Conservation (phyloP, 1,140 invertebrate species). For the Harpegnathos saltator region DNA sequence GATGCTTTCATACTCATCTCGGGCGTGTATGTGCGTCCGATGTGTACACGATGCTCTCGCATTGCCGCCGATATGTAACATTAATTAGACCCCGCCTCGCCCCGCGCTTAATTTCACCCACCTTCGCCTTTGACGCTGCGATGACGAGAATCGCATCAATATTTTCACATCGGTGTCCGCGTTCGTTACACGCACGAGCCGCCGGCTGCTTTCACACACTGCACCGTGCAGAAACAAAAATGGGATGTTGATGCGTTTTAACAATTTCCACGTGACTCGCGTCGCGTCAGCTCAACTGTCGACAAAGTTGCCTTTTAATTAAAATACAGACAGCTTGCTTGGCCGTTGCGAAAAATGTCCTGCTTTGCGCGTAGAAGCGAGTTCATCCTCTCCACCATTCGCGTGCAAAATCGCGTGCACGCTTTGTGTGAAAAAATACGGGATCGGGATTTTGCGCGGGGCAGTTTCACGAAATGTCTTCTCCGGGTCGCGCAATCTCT, state of each 20-base stretch:
- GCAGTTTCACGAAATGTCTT: too few relatives aligned
- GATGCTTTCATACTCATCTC: not conserved
- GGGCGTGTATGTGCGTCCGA: too few relatives aligned
- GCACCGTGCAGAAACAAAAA: not conserved
- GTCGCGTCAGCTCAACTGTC: constrained; percentile 1
- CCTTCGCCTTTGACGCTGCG: not conserved
- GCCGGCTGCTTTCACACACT: not conserved
- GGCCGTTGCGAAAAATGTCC: not conserved
- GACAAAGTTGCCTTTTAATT: constrained; percentile 13
- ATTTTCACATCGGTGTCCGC: not conserved
- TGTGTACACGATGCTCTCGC: not conserved
- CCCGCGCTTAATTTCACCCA: not conserved
- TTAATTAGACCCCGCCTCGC: constrained; percentile 10
- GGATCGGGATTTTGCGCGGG: too few relatives aligned
- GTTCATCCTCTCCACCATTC: too few relatives aligned
- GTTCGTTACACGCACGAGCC: not conserved
- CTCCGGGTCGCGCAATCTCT: too few relatives aligned
- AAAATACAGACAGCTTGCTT: constrained; percentile 8
- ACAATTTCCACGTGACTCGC: constrained; percentile 1
- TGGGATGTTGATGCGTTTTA: constrained; percentile 1
- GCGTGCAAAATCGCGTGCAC: too few relatives aligned
- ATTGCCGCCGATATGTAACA: not conserved
- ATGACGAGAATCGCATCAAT: not conserved
- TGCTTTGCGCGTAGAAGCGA: too few relatives aligned
- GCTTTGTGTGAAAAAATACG: not conserved